Percentiles rank a stretch among this genome's conserved stretches.
Conservation (phyloP, 2,797 vertebrate species). For the Accipiter fasciatus region DNA sequence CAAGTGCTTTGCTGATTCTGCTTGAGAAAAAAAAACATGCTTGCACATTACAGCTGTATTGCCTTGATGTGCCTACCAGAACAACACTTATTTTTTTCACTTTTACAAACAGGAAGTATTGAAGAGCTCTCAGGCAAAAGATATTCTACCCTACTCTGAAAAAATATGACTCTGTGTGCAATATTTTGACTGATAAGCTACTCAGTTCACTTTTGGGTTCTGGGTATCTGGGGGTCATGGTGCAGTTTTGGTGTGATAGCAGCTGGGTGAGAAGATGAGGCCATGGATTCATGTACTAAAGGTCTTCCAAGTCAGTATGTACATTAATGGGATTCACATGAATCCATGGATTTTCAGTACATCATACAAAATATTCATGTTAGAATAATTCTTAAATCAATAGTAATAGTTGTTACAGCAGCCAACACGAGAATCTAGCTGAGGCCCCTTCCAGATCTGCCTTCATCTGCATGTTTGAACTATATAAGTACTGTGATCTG, state of each 20-base stretch:
- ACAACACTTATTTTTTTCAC: background rate
- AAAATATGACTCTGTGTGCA: background rate
- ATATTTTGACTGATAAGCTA: background rate
- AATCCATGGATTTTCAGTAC: background rate
- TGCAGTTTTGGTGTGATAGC: background rate
- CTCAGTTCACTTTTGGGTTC: background rate
- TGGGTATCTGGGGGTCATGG: rapidly evolving
- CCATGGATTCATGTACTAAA: background rate
- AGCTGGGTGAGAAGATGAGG: background rate
- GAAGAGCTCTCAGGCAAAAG: background rate
- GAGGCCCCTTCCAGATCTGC: background rate
- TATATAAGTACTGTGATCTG: background rate
- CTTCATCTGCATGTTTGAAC: background rate
- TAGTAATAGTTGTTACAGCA: background rate
- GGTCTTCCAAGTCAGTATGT: background rate
- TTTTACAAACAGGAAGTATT: background rate
- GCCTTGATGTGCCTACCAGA: background rate
- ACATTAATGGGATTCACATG: background rate
- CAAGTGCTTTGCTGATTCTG: background rate
- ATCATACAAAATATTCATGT: background rate
- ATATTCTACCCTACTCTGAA: background rate
- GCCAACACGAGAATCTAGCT: background rate
- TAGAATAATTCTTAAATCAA: background rate
- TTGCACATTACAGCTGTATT: background rate
- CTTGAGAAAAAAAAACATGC: background rate